These are phyloP conservation scores for Palythoa caribaeorum DNA, from an alignment of 92 coral and sea anemone species.

Conservation along the genomic window DNA sequence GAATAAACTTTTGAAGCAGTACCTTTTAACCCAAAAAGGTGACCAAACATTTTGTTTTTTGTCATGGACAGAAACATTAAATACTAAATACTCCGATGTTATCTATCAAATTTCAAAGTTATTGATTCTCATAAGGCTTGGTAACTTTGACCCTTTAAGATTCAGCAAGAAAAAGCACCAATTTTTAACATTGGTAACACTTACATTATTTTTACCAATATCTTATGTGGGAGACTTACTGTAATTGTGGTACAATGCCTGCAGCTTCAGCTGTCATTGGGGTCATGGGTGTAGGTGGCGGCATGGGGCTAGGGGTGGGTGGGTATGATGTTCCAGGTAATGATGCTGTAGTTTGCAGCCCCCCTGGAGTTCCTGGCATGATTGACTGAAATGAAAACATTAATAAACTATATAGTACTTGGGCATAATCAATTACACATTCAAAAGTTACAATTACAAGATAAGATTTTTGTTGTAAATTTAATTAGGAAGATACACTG, in stretches of 20 bases:
- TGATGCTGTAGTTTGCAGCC: conserved; percentile 88
- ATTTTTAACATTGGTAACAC: not conserved
- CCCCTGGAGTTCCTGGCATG: conserved; percentile 81
- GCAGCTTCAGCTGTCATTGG: conserved; percentile 91
- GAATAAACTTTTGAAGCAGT: too few species aligned
- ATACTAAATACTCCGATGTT: too few species aligned
- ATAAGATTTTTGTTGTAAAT: too few species aligned
- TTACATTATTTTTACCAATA: not conserved
- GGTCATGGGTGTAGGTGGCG: conserved; percentile 97
- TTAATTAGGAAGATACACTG: too few species aligned
- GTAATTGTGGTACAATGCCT: conserved; percentile 96
- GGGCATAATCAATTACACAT: not conserved
- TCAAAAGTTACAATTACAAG: not conserved
- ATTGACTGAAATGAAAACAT: conserved; percentile 60
- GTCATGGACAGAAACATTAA: too few species aligned
- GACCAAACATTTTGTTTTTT: too few species aligned
- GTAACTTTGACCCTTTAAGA: not conserved
- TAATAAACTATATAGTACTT: not conserved
- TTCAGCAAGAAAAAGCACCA: not conserved
- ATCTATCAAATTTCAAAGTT: too few species aligned
- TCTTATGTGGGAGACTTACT: conserved; percentile 70
- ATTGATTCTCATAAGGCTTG: too few species aligned
- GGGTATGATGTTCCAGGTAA: conserved; percentile 94
- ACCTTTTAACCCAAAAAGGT: too few species aligned
- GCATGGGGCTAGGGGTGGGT: conserved; percentile 96